phyloP scores from a whole-genome alignment of 2,888 invertebrate genomes.

The Phrixothrix hirtus region DNA sequence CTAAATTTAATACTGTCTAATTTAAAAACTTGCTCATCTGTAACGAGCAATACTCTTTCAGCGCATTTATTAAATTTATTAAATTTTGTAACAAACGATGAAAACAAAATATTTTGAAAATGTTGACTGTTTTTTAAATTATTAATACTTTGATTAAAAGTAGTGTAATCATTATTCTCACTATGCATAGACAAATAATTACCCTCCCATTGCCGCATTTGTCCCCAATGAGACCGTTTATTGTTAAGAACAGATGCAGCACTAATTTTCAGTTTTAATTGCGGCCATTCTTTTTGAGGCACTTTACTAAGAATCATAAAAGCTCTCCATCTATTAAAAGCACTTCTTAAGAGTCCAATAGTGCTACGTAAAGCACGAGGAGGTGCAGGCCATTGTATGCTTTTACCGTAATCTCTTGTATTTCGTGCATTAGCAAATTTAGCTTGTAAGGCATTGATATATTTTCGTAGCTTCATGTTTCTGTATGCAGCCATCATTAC shows the following conservation, averaged over 20 bases:
- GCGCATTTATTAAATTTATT: conserved; percentile 68
- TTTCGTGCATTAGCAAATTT: conserved; percentile 69
- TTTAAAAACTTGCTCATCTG: conserved; percentile 84
- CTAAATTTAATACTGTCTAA: conserved; percentile 86
- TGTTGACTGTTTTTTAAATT: conserved; percentile 69
- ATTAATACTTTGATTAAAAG: conserved; percentile 69
- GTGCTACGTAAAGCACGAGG: conserved; percentile 70
- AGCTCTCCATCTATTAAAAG: conserved; percentile 85
- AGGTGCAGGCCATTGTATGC: conserved; percentile 79
- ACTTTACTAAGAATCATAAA: conserved; percentile 81
- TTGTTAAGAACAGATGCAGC: conserved; percentile 75
- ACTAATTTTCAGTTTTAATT: conserved; percentile 77
- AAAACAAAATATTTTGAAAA: conserved; percentile 67
- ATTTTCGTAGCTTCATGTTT: conserved; percentile 73
- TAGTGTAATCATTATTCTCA: conserved; percentile 69
- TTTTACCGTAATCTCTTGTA: conserved; percentile 76
- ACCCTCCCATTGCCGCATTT: conserved; percentile 78
- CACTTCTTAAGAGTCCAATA: conserved; percentile 63
- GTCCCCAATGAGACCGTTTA: conserved; percentile 72
- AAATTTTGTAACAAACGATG: conserved; percentile 71
- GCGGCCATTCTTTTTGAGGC: conserved; percentile 84
- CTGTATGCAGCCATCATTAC: conserved; percentile 81
- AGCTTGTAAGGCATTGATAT: conserved; percentile 66
- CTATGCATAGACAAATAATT: conserved; percentile 73
- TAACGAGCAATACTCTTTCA: conserved; percentile 86